Conservation (phyloP, 2,113 vertebrate genomes). For the Anseranas semipalmata region DNA sequence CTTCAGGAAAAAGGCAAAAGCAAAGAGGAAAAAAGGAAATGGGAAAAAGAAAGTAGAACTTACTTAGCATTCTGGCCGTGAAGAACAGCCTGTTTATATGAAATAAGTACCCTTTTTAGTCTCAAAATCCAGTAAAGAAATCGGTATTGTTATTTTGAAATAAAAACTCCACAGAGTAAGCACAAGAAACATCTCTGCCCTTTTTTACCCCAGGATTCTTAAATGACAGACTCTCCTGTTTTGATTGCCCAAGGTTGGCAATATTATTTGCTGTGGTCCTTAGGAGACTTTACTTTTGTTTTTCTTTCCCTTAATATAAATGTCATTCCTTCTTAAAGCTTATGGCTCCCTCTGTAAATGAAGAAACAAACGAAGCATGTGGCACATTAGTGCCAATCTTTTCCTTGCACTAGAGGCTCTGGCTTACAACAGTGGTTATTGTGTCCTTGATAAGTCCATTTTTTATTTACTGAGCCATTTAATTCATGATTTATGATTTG, state of each 20-base stretch:
- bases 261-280: neutral
- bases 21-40: neutral
- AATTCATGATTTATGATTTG: conserved; percentile 30
- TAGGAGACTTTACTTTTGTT: neutral
- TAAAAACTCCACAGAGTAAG: neutral
- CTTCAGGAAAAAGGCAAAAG: neutral
- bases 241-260: conserved; percentile 7
- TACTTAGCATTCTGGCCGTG: neutral
- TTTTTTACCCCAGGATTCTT: neutral
- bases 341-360: conserved; percentile 53
- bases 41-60: neutral
- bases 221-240: neutral
- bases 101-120: neutral
- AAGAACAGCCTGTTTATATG: neutral
- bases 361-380: conserved; percentile 62
- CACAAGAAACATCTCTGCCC: neutral
- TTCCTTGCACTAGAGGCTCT: conserved; percentile 8
- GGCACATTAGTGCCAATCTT: conserved; percentile 48
- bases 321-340: conserved; percentile 43
- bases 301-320: conserved; percentile 52
- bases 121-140: neutral
- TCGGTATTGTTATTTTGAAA: neutral
- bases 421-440: neutral
- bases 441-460: conserved; percentile 54
- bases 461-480: conserved; percentile 60